Evolutionary conservation across 1,140 invertebrate genomes (phyloP).

Genomic region (Carcinoscorpius rotundicauda): DNA sequence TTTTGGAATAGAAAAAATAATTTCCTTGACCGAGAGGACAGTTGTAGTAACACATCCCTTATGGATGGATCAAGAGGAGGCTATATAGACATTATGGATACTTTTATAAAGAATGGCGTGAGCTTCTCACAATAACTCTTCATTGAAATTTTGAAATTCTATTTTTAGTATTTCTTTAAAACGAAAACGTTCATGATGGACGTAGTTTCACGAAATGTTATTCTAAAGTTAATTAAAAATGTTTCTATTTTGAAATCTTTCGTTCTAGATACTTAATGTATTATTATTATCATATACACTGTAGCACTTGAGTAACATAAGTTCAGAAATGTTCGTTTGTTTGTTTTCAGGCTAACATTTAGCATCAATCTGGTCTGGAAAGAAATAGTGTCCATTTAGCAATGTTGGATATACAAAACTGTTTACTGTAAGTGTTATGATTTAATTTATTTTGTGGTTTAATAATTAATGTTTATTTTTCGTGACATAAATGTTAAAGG

Average conservation of each 20-base stretch:
- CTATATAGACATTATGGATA: conserved; percentile 34
- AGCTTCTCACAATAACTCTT: conserved; percentile 4
- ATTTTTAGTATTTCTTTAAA: not conserved
- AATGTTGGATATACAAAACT: conserved; percentile 39
- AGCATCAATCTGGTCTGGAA: conserved; percentile 34
- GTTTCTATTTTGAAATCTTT: not conserved
- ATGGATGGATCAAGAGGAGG: conserved; percentile 47
- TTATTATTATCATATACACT: no score
- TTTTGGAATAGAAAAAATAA: conserved; percentile 29
- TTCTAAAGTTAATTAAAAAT: not conserved
- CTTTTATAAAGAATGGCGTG: conserved; percentile 31
- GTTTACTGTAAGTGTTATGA: conserved; percentile 23
- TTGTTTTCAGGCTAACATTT: conserved; percentile 21
- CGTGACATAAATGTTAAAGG: conserved; percentile 35
- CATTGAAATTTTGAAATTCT: not conserved
- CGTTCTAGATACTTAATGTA: no score
- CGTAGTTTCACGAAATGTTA: not conserved
- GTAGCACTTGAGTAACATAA: no score
- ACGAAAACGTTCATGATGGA: not conserved
- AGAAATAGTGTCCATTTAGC: conserved; percentile 45
- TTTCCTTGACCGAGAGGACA: conserved; percentile 35
- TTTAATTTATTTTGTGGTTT: no score
- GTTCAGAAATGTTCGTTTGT: not conserved
- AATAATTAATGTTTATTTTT: conserved; percentile 23
- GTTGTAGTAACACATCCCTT: conserved; percentile 47